Conservation (phyloP, 2,888 invertebrate genomes). For the Papilio gigon region DNA sequence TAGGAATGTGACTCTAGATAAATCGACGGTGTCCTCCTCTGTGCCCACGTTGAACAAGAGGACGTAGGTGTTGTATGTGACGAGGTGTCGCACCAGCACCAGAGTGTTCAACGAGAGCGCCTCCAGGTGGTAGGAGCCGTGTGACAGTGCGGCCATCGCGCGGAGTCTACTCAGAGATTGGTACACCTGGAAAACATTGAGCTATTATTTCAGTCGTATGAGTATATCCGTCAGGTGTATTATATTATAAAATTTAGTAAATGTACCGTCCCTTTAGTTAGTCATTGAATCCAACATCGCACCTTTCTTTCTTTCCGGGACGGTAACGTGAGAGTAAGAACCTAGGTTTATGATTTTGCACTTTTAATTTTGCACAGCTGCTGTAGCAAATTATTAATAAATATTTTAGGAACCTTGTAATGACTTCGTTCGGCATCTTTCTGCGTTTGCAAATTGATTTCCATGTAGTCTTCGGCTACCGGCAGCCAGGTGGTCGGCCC, state of each 20-base stretch:
- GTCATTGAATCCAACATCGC: too few species aligned
- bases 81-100: conserved; percentile 57
- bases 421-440: conserved; percentile 75
- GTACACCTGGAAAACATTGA: conserved; percentile 67
- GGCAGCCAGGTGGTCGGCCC: conserved; percentile 84
- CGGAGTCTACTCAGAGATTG: conserved; percentile 77
- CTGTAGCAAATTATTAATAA: not conserved
- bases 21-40: conserved; percentile 62
- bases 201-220: not conserved
- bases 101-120: conserved; percentile 58
- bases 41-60: conserved; percentile 81
- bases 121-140: conserved; percentile 64
- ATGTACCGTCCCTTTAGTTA: too few species aligned
- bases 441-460: conserved; percentile 82
- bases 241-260: too few species aligned
- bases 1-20: conserved; percentile 54
- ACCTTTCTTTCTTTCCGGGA: too few species aligned
- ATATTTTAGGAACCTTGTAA: conserved; percentile 62
- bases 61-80: conserved; percentile 60
- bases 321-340: too few species aligned
- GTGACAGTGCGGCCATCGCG: conserved; percentile 64
- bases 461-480: conserved; percentile 82
- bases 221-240: too few species aligned
- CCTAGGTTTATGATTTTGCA: too few species aligned
- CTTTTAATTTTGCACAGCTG: not conserved